Evolutionary conservation across 2,888 invertebrate genomes (phyloP).

Genomic region (Amiota mariae): DNA sequence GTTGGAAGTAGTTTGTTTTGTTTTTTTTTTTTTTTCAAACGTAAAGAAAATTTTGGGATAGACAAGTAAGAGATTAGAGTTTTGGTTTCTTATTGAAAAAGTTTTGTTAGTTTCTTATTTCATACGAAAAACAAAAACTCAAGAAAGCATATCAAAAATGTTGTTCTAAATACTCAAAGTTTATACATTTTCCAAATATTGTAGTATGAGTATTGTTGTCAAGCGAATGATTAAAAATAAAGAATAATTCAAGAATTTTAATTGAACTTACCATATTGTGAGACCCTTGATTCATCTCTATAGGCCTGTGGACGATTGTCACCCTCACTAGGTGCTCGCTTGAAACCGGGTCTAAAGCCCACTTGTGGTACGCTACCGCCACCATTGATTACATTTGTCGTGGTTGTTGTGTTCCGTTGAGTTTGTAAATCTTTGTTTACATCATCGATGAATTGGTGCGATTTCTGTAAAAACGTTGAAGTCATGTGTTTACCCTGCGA

Average conservation of each 20-base stretch:
- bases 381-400: slow-evolving; percentile 42
- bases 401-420: slow-evolving; percentile 51
- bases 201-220: too few species aligned
- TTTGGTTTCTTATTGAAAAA: slow-evolving; percentile 12
- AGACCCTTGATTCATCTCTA: slow-evolving; percentile 80
- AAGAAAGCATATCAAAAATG: not conserved
- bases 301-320: slow-evolving; percentile 79
- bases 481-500: slow-evolving; percentile 81
- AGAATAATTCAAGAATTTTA: not conserved
- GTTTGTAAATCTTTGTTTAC: slow-evolving; percentile 78
- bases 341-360: slow-evolving; percentile 70
- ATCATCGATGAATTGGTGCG: slow-evolving; percentile 80
- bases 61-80: slow-evolving; percentile 15
- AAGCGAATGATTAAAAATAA: not conserved
- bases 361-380: slow-evolving; percentile 18
- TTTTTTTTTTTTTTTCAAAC: not conserved
- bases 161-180: not conserved
- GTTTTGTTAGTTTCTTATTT: slow-evolving; percentile 35
- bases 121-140: slow-evolving; percentile 23
- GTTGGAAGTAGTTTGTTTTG: not conserved
- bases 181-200: too few species aligned
- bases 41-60: slow-evolving; percentile 10
- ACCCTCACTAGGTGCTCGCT: slow-evolving; percentile 71
- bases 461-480: slow-evolving; percentile 80
- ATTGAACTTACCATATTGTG: slow-evolving; percentile 80